Percentiles rank a stretch among this genome's conserved stretches.
phyloP scores from a whole-genome alignment of 2,797 vertebrate genomes.

The Eulemur rubriventer region DNA sequence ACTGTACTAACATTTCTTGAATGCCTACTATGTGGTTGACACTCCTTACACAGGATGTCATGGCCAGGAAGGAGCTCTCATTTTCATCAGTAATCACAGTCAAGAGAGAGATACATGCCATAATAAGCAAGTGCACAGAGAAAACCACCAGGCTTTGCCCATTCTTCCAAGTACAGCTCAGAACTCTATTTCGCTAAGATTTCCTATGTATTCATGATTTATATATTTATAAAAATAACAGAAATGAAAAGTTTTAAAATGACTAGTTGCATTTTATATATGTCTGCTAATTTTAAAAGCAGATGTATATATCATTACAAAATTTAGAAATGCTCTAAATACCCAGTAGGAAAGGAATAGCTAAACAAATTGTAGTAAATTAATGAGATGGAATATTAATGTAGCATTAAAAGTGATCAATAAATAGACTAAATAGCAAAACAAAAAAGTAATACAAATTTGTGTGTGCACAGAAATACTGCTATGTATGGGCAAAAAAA shows the following conservation, averaged over 20 bases:
- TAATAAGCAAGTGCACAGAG: background rate
- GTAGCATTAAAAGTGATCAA: constrained; percentile 31
- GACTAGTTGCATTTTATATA: background rate
- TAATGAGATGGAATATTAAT: constrained; percentile 26
- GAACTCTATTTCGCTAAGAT: background rate
- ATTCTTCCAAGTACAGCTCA: background rate
- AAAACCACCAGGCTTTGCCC: background rate
- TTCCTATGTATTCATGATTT: background rate
- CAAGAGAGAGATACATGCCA: background rate
- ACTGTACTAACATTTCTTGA: background rate
- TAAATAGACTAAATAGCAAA: constrained; percentile 50
- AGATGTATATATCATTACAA: background rate
- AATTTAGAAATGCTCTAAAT: constrained; percentile 45
- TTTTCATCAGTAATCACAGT: background rate
- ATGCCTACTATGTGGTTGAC: background rate
- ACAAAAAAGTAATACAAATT: background rate
- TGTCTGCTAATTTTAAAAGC: constrained; percentile 12
- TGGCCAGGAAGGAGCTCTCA: background rate
- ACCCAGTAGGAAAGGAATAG: constrained; percentile 13
- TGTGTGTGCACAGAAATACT: background rate
- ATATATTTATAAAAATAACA: background rate
- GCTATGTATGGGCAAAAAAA: background rate
- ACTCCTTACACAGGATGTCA: background rate
- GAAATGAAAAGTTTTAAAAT: background rate
- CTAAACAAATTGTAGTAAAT: constrained; percentile 53